Evolutionary conservation across 2,113 vertebrate species (phyloP).

Genomic region (Anoplopoma fimbria): DNA sequence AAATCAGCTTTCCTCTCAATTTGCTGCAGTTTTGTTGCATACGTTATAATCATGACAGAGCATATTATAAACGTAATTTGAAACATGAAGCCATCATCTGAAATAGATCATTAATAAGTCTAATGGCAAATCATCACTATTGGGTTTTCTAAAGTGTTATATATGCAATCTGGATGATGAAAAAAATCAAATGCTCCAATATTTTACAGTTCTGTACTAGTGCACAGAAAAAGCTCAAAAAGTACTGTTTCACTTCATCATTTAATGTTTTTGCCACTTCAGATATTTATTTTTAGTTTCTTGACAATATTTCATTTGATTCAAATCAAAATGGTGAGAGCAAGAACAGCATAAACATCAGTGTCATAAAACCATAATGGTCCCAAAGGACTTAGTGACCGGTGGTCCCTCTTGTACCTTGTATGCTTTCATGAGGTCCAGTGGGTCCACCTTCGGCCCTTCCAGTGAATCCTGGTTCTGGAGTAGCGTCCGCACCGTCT

Average conservation of each 20-base stretch:
- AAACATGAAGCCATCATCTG: neutral
- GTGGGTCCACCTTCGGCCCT: conserved; percentile 86
- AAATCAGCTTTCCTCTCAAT: neutral
- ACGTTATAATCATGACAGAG: neutral
- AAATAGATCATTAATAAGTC: neutral
- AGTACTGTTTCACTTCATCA: neutral
- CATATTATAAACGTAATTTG: neutral
- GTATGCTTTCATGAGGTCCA: conserved; percentile 88
- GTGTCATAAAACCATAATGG: neutral
- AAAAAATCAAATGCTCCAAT: conserved; percentile 1
- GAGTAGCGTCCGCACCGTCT: conserved; percentile 89
- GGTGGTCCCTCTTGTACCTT: conserved; percentile 80
- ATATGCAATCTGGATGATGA: neutral
- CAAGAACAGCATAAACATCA: neutral
- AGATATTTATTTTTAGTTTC: neutral
- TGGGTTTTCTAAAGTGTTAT: neutral
- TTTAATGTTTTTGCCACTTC: neutral
- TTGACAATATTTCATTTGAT: neutral
- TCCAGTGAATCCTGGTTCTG: conserved; percentile 89
- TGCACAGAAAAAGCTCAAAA: neutral
- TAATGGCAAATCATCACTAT: neutral
- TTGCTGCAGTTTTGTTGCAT: neutral
- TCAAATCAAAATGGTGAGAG: neutral
- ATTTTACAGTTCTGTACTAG: neutral
- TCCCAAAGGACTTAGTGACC: neutral